A percentile compares a stretch with the other conserved stretches of the same genome.
These are phyloP conservation scores for Egretta garzetta DNA, from an alignment of 2,113 vertebrate species.

Conservation along the genomic window DNA sequence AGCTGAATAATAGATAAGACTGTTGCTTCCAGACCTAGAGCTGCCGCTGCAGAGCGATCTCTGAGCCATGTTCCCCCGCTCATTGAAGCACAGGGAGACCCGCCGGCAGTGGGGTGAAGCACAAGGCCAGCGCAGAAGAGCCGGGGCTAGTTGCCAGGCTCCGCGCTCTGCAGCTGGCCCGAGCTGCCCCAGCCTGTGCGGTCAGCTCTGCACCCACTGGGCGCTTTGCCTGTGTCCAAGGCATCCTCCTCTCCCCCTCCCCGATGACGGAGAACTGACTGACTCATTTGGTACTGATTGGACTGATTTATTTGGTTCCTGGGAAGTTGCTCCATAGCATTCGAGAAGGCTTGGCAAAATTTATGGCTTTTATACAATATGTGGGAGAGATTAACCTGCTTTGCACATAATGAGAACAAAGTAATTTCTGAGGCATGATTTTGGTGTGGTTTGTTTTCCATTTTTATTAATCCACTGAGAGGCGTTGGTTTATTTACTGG, in stretches of 20 bases:
- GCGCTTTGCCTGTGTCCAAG: not conserved
- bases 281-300: not conserved
- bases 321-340: not conserved
- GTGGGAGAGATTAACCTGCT: not conserved
- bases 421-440: not conserved
- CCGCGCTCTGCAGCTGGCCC: not conserved
- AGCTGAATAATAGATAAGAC: not conserved
- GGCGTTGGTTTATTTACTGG: not conserved
- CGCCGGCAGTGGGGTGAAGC: rapidly evolving
- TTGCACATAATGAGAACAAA: not conserved
- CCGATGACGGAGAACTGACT: not conserved
- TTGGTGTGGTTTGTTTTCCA: not conserved
- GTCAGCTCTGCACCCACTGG: not conserved
- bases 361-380: not conserved
- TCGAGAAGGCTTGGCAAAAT: not conserved
- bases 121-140: not conserved
- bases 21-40: not conserved
- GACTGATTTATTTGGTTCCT: not conserved
- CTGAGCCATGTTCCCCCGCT: not conserved
- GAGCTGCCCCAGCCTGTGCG: rapidly evolving
- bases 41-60: not conserved
- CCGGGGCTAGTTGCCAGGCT: not conserved
- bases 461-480: not conserved
- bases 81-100: not conserved
- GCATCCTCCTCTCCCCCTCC: rapidly evolving